Base-by-base conservation (phyloP, 2,797 vertebrate genomes). In the Champsocephalus esox region DNA sequence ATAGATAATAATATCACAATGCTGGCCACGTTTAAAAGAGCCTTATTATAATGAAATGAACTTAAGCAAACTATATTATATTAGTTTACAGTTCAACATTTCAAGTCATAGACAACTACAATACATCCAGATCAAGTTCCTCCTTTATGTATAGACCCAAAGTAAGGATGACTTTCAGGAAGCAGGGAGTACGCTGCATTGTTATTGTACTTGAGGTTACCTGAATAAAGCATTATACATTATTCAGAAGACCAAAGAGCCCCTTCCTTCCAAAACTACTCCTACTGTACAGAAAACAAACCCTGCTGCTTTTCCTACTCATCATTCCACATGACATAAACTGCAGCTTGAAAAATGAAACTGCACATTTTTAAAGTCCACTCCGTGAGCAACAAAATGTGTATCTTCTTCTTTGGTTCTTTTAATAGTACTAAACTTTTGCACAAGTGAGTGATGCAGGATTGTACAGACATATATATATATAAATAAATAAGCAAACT, bases 201-300 rank as follows among this genome's bases (percentile, higher is more conserved):
- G 77, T 74, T 34, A 28, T 59, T 67, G 62, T 73, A 55, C 28
- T 17, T 58, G 57, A 63, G 11, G 43, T 43, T 61, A 44, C 32
- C 52, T 51, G 66, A 71, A 73, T 55, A 70, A 69, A 70, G 65
- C 51, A 21, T 79, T 70, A 81, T 90, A 51, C 66, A 89, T 88
- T 82, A 87, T 88, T 83, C 63, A 83, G 14, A 48, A 28, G 41
- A 64, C 54, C 62, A 71, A 67, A 87, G 83, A 79, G 75, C 73
- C 62, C 74, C 24, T 32, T 60, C 41, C 59, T 50, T 67, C 24
- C 61, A 84, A 73, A 85, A 84, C 50, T 72, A 81, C 66, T 70
- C 21, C 1, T 70, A 79, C 21, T 52, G 32, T 80, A 73, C 49
- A 49, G 74, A 70, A 81, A 75, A 80, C 67, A 70, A 32, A 43